Evolutionary conservation across 2,888 invertebrate genomes (phyloP), one percentile per base, ranked within the genome.

Genomic region (Diplazon laetatorius): DNA sequence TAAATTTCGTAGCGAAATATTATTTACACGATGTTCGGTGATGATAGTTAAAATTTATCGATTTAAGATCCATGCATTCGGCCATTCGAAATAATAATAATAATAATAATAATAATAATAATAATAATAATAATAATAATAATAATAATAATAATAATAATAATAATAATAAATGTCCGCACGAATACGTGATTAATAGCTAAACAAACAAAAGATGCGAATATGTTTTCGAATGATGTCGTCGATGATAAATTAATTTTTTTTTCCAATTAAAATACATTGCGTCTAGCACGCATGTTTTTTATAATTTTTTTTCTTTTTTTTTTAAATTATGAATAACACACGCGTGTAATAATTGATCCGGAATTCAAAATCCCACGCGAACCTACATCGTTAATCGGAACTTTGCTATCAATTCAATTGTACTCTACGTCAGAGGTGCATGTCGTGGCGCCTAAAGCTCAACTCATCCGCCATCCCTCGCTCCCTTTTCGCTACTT

Each of bases 371-470:
- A 39, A 69, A 46, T 69, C 30, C 50, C 57, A 65, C 69, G 71
- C 44, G 35, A 57, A 82, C 62, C 80, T 81, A 73, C 59, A 75
- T 44, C 72, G 83, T 83, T 84, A 85, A 87, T 86, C 87, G 87
- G 85, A 87, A 88, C 86, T 89, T 88, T 85, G 76, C 87, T 88
- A 76, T 73, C 68, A 87, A 88, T 55, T 86, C 87, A 86, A 89
- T 90, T 89, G 89, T 89, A 89, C 88, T 88, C 87, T 87, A 88
- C 85, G 87, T 89, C 87, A 86, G 86, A 86, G 88, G 88, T 87
- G 87, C 87, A 85, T 83, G 80, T 83, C 79, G 81, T 81, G 78
- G 82, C 81, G 80, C 73, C 78, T 81, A 78, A 60, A n/a, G 69
- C 71, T 76, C 52, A 62, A 59, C 55, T 75, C 50, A 69, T 57